Evolutionary conservation across 2,888 invertebrate species (phyloP), one percentile per base, ranked within the genome.

Genomic region (Biston stratarius): DNA sequence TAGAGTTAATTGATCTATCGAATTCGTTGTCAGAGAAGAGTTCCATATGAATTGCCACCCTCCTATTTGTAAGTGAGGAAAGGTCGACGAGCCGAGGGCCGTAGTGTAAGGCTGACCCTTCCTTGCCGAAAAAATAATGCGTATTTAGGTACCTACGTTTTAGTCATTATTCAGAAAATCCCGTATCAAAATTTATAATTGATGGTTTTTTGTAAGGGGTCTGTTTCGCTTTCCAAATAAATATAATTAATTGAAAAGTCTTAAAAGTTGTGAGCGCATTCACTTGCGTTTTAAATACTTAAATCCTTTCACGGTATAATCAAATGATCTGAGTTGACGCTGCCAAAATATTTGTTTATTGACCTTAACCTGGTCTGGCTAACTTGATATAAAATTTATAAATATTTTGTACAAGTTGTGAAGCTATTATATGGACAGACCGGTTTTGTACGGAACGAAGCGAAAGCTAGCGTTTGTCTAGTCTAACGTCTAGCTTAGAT

Each of bases 81-180:
- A 83, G 83, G 85, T 84, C 82, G 80, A 71, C 74, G 77, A 74
- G 77, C 77, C 60, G 73, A 69, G 74, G 79, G 82, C 81, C 80
- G 72, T 67, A 63, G 72, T 71, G 65, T 53, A 15, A 8, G 38
- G 14, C 44, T 58, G 33, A 36, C 61, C 73, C 58, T 47, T 55
- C 56, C 47, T 51, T 67, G 64, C 61, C 58, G 64, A 67, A 76
- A n/a, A 77, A 74, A 74, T 48, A 47, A 45, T 42, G 33, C 52
- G 45, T 40, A 38, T 61, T 40, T 48, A 24, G 48, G 48, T 3
- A 24, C 24, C 44, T 53, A 38, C 47, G 7, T 14, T 42, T 57
- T 42, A 5, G 40, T 36, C 11, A 55, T 3, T 5, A 10, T 12
- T 34, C 9, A 51, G 33, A 40, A 14, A 48, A 9, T 56, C 10